Conservation (phyloP, 2,797 vertebrate genomes). For the Dryobates pubescens region DNA sequence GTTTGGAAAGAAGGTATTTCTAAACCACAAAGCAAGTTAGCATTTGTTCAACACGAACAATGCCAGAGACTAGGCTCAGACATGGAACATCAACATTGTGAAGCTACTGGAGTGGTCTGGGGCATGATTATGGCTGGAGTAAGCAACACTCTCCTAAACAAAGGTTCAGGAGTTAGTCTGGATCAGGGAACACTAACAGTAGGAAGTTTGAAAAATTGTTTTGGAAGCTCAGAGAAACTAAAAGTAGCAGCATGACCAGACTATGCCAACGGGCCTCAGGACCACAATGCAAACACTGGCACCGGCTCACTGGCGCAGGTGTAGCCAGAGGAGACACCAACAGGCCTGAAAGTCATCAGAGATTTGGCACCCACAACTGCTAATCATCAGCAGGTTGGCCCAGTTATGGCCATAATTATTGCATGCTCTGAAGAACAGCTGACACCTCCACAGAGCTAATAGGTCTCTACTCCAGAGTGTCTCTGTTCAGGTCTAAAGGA, state of each 20-base stretch:
- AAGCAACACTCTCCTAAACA: not conserved
- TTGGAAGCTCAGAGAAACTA: not conserved
- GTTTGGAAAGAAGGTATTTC: not conserved
- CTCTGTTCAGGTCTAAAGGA: not conserved
- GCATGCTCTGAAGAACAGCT: constrained; percentile 5
- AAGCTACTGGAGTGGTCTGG: not conserved
- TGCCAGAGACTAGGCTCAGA: not conserved
- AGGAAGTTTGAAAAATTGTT: not conserved
- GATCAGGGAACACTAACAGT: not conserved
- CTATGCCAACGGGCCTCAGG: not conserved
- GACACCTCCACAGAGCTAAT: not conserved
- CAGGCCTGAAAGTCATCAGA: not conserved
- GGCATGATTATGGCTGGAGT: not conserved
- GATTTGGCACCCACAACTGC: not conserved
- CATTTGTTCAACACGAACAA: not conserved
- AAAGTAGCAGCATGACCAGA: not conserved
- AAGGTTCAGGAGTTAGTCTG: not conserved
- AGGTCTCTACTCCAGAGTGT: not conserved
- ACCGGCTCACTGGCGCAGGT: not conserved
- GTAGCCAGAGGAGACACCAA: not conserved
- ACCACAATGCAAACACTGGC: not conserved
- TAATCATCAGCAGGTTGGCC: not conserved
- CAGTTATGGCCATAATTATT: rapidly evolving
- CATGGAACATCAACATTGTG: not conserved
- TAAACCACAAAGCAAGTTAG: not conserved